A percentile compares a stretch with the other conserved stretches of the same genome.
phyloP scores from a whole-genome alignment of 2,797 vertebrate species.

The Phataginus tricuspis region DNA sequence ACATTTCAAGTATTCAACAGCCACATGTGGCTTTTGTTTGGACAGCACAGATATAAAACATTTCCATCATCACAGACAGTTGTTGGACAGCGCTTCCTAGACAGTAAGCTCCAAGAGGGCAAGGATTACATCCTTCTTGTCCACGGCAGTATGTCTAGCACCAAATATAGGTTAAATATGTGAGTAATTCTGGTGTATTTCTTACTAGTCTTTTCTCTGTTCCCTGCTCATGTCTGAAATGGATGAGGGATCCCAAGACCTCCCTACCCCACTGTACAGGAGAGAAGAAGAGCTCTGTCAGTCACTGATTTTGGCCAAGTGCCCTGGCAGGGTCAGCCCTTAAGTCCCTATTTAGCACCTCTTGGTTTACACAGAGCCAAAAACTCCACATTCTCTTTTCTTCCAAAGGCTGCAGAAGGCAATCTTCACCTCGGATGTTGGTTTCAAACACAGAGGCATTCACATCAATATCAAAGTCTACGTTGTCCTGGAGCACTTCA shows the following conservation, averaged over 20 bases:
- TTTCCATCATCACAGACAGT: background rate
- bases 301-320: background rate
- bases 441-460: slow-evolving; percentile 99
- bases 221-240: slow-evolving; percentile 14
- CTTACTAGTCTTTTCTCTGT: slow-evolving; percentile 27
- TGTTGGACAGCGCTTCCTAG: background rate
- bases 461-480: slow-evolving; percentile 97
- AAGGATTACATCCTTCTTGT: background rate
- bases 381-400: background rate
- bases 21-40: background rate
- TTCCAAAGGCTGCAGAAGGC: background rate
- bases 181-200: background rate
- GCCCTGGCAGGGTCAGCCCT: background rate
- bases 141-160: background rate
- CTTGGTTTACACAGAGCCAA: background rate
- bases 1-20: slow-evolving; percentile 15
- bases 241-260: background rate
- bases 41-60: background rate
- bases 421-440: slow-evolving; percentile 94
- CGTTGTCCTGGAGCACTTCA: slow-evolving; percentile 92
- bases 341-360: background rate
- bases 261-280: background rate
- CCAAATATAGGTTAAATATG: background rate
- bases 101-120: background rate
- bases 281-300: background rate